phyloP scores from a whole-genome alignment of 1,140 invertebrate species.

The Pseudomyrmex flavicornis region DNA sequence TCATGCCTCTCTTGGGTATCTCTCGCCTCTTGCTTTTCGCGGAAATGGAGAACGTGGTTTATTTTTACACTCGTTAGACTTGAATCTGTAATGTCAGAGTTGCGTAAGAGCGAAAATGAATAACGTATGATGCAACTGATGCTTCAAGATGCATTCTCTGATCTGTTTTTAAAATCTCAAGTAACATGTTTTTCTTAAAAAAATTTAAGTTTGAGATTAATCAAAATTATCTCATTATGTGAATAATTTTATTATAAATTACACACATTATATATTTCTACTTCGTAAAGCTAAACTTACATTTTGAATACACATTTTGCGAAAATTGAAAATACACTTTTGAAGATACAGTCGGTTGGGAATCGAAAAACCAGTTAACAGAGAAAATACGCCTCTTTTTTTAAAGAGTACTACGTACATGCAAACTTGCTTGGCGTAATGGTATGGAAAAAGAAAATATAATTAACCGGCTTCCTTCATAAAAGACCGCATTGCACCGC shows the following conservation, averaged over 20 bases:
- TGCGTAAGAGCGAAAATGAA: background rate
- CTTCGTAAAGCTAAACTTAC: too few species aligned
- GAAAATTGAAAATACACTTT: background rate
- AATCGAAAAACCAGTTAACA: constrained; percentile 13
- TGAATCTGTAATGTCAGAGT: background rate
- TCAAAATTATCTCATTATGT: too few species aligned
- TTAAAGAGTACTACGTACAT: background rate
- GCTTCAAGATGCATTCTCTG: too few species aligned
- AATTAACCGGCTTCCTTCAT: constrained; percentile 40
- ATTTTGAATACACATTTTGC: background rate
- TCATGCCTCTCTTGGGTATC: background rate
- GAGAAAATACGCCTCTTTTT: background rate
- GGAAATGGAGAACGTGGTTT: constrained; percentile 5
- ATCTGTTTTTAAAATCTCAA: too few species aligned
- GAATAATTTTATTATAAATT: too few species aligned
- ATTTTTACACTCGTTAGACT: constrained; percentile 32
- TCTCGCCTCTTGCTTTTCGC: constrained; percentile 28
- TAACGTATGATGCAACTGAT: background rate
- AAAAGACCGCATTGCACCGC: constrained; percentile 36
- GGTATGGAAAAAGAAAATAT: constrained; percentile 57
- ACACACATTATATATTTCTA: too few species aligned
- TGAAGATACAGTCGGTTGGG: constrained; percentile 10
- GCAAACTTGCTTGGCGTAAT: constrained; percentile 17
- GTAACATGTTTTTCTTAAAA: too few species aligned
- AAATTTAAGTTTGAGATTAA: too few species aligned